phyloP scores from a whole-genome alignment of 2,888 invertebrate species.

The Nezara viridula region DNA sequence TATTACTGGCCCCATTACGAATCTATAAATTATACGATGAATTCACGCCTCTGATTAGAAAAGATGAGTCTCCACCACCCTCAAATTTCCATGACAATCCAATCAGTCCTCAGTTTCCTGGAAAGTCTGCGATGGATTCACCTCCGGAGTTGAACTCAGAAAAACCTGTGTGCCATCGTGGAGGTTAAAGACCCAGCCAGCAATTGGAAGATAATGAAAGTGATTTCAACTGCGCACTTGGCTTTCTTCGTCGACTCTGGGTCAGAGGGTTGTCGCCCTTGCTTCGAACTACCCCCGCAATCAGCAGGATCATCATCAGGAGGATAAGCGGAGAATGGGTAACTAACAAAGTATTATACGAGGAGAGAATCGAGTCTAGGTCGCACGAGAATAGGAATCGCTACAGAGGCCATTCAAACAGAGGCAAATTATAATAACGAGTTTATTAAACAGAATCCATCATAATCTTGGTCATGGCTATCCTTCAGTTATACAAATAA shows the following conservation, averaged over 20 bases:
- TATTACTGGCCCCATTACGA: too few species aligned
- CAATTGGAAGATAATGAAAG: background rate
- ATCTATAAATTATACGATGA: too few species aligned
- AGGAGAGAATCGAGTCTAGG: background rate
- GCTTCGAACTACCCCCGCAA: background rate
- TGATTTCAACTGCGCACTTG: background rate
- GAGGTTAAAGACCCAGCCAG: background rate
- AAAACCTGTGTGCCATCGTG: fast-evolving
- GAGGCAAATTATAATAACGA: background rate
- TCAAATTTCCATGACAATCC: background rate
- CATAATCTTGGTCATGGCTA: constrained; percentile 1
- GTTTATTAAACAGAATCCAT: background rate
- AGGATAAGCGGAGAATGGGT: background rate
- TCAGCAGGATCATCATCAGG: background rate
- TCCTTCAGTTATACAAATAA: background rate
- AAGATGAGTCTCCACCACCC: background rate
- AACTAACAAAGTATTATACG: background rate
- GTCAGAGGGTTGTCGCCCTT: background rate
- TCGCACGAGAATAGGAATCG: background rate
- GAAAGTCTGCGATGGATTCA: background rate
- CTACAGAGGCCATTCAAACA: background rate
- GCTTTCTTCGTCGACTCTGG: background rate
- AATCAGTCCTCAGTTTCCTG: background rate
- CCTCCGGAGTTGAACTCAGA: background rate
- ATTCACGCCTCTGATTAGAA: too few species aligned